Conservation (phyloP, 2,113 vertebrate genomes). For the Lonchura striata region DNA sequence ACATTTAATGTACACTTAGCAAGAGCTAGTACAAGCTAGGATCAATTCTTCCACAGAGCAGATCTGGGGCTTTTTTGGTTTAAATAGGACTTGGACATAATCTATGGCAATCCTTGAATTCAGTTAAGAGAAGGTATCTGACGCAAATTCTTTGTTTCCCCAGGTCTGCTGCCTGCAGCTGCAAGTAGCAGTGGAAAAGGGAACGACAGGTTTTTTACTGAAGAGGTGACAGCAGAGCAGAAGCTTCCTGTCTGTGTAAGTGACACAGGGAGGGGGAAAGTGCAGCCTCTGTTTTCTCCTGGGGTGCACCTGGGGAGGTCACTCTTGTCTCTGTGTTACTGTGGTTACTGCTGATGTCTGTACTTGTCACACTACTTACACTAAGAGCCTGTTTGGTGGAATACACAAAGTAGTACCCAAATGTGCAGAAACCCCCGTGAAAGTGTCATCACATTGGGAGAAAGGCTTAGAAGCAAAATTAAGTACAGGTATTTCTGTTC, state of each 20-base stretch:
- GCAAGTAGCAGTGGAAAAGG: neutral
- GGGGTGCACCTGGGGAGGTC: neutral
- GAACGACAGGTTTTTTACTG: neutral
- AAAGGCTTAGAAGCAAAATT: neutral
- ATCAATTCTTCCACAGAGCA: neutral
- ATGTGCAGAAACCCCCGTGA: accelerated
- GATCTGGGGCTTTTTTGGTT: neutral
- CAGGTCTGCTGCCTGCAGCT: neutral
- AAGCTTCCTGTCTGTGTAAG: neutral
- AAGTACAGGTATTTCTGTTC: neutral
- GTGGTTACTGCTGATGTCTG: neutral
- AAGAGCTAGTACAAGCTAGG: neutral
- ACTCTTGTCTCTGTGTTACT: neutral
- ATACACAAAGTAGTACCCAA: neutral
- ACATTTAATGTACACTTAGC: neutral
- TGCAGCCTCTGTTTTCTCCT: neutral
- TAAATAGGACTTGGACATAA: neutral
- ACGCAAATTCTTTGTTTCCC: neutral
- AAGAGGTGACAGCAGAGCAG: neutral
- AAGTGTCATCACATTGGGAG: neutral
- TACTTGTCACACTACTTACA: neutral
- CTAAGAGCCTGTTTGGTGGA: neutral
- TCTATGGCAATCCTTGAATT: neutral
- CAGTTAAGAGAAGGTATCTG: neutral
- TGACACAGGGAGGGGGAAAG: neutral